Percentiles rank a stretch among this genome's conserved stretches.
Evolutionary conservation across 2,888 invertebrate species (phyloP).

Genomic region (Noctuana brunneofusca): DNA sequence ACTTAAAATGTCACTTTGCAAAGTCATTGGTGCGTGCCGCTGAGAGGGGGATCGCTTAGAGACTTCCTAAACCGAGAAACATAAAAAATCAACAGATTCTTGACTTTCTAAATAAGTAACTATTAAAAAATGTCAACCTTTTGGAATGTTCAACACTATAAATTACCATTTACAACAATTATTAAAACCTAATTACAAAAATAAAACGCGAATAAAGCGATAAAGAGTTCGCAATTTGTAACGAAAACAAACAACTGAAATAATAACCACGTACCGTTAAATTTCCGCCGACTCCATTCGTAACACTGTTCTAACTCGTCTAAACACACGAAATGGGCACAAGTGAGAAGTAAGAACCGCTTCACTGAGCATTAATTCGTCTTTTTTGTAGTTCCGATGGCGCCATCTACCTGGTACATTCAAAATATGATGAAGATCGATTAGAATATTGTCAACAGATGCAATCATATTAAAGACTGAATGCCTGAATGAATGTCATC

Average conservation of each 20-base stretch:
- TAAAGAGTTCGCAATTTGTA: neutral
- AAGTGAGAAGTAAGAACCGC: slow-evolving; percentile 31
- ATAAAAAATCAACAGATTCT: too few species aligned
- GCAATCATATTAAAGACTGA: slow-evolving; percentile 10
- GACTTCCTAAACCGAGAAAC: too few species aligned
- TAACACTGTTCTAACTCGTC: slow-evolving; percentile 26
- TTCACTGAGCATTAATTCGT: slow-evolving; percentile 51
- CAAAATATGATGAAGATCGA: slow-evolving; percentile 35
- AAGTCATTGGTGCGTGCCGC: too few species aligned
- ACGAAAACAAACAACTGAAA: neutral
- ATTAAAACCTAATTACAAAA: neutral
- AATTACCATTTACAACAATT: too few species aligned
- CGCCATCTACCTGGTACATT: slow-evolving; percentile 45
- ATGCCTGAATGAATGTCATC: slow-evolving; percentile 13
- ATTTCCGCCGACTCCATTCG: slow-evolving; percentile 19
- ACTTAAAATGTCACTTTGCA: too few species aligned
- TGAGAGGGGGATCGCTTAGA: too few species aligned
- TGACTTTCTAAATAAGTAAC: too few species aligned
- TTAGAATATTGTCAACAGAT: slow-evolving; percentile 24
- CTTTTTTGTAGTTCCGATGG: slow-evolving; percentile 41
- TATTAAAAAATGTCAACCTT: too few species aligned
- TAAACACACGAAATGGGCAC: slow-evolving; percentile 30
- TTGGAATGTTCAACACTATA: too few species aligned
- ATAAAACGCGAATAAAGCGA: neutral
- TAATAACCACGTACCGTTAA: slow-evolving; percentile 14